These are phyloP conservation scores for Spodoptera littoralis DNA, from an alignment of 2,888 invertebrate species.

Conservation along the genomic window DNA sequence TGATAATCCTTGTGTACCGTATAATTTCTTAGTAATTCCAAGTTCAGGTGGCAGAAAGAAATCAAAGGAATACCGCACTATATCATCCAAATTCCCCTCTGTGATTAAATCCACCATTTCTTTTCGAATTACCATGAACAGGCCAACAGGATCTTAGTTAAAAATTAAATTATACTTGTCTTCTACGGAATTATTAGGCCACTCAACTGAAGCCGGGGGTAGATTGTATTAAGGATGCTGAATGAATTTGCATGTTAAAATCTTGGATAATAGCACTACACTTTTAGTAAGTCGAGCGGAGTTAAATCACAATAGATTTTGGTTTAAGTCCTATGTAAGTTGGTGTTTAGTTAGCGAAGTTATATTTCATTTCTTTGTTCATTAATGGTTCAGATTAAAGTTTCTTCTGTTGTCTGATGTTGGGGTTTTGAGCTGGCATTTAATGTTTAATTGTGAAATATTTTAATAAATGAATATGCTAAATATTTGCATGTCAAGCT, in stretches of 20 bases:
- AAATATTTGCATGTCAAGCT: too few species aligned
- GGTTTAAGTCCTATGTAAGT: constrained; percentile 38
- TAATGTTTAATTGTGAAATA: too few species aligned
- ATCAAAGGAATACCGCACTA: constrained; percentile 8
- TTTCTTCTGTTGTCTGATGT: constrained; percentile 10
- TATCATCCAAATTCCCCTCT: constrained; percentile 12
- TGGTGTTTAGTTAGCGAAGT: constrained; percentile 22
- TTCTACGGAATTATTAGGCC: constrained; percentile 43
- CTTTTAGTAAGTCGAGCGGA: constrained; percentile 32
- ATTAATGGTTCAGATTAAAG: constrained; percentile 1
- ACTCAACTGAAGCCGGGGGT: constrained; percentile 42
- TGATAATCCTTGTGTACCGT: constrained; percentile 7
- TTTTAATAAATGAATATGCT: too few species aligned
- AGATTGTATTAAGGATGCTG: constrained; percentile 54
- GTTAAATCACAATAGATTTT: constrained; percentile 47
- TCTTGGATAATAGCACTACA: constrained; percentile 47
- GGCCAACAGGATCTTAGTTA: constrained; percentile 39
- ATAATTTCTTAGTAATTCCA: constrained; percentile 17
- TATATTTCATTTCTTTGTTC: constrained; percentile 19
- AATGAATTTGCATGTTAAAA: constrained; percentile 62
- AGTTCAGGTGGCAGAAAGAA: constrained; percentile 22
- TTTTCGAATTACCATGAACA: constrained; percentile 37
- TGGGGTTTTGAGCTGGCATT: background rate
- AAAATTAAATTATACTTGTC: constrained; percentile 58
- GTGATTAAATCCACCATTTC: constrained; percentile 15